Evolutionary conservation across 2,113 vertebrate species (phyloP).

Genomic region (Rhinolophus sinicus): DNA sequence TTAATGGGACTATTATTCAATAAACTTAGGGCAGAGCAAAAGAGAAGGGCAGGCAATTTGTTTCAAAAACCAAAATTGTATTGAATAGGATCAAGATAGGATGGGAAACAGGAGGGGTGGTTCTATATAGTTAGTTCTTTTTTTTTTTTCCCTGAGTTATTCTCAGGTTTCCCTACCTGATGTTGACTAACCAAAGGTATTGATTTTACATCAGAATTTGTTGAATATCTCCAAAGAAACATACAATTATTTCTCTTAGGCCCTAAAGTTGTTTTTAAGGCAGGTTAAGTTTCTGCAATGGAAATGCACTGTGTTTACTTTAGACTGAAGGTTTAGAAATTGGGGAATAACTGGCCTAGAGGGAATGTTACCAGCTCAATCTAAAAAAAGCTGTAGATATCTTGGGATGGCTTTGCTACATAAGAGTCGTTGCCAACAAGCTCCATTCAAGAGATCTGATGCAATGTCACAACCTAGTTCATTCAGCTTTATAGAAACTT

Average conservation of each 20-base stretch:
- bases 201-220: slow-evolving; percentile 16
- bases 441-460: slow-evolving; percentile 78
- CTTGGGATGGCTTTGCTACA: slow-evolving; percentile 73
- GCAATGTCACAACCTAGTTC: slow-evolving; percentile 67
- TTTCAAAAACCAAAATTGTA: slow-evolving; percentile 36
- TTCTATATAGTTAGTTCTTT: neutral
- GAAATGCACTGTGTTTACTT: slow-evolving; percentile 81
- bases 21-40: neutral
- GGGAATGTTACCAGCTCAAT: slow-evolving; percentile 69
- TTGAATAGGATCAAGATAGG: neutral
- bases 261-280: slow-evolving; percentile 63
- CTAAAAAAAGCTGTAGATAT: slow-evolving; percentile 76
- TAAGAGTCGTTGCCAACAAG: slow-evolving; percentile 67
- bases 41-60: neutral
- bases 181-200: neutral
- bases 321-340: slow-evolving; percentile 56
- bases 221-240: slow-evolving; percentile 36
- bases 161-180: neutral
- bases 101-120: neutral
- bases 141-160: neutral
- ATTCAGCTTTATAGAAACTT: slow-evolving; percentile 71
- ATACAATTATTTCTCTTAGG: slow-evolving; percentile 39
- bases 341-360: slow-evolving; percentile 75
- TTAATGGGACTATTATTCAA: neutral
- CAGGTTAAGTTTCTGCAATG: slow-evolving; percentile 60